These are phyloP conservation scores for Trissonchulus latispiculum DNA, from an alignment of 2,888 invertebrate genomes.

Conservation along the genomic window DNA sequence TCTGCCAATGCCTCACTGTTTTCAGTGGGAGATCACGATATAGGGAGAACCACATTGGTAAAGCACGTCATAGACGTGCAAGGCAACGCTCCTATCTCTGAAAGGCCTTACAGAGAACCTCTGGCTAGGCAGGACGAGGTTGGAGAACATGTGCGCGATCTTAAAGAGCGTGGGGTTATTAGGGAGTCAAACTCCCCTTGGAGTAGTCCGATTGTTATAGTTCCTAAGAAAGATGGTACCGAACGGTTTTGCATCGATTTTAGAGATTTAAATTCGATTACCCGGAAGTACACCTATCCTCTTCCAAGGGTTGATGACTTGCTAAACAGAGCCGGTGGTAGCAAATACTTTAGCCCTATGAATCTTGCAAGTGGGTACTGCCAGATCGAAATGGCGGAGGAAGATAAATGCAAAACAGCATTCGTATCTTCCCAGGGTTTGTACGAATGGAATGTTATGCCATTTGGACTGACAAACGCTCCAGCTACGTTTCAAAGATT, in stretches of 20 bases:
- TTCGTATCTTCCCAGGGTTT: slow-evolving; percentile 29
- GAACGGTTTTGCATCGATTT: slow-evolving; percentile 31
- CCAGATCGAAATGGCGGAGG: slow-evolving; percentile 29
- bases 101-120: not conserved
- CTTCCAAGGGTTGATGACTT: slow-evolving; percentile 26
- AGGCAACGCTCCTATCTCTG: not conserved
- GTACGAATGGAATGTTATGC: slow-evolving; percentile 28
- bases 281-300: slow-evolving; percentile 25
- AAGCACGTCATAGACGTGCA: not conserved
- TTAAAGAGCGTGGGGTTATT: slow-evolving; percentile 15
- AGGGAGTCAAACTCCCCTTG: slow-evolving; percentile 37
- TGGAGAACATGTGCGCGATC: not conserved
- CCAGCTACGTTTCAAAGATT: slow-evolving; percentile 31
- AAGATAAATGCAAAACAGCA: slow-evolving; percentile 31
- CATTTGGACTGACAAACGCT: slow-evolving; percentile 31
- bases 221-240: slow-evolving; percentile 36
- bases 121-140: not conserved
- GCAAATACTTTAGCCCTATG: slow-evolving; percentile 25
- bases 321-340: slow-evolving; percentile 5
- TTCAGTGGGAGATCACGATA: not conserved
- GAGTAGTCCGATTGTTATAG: slow-evolving; percentile 39
- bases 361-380: slow-evolving; percentile 32
- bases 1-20: not conserved
- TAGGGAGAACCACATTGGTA: not conserved
- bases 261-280: slow-evolving; percentile 27